Evolutionary conservation across 2,888 invertebrate genomes (phyloP).

Genomic region (Orchesella flavescens): DNA sequence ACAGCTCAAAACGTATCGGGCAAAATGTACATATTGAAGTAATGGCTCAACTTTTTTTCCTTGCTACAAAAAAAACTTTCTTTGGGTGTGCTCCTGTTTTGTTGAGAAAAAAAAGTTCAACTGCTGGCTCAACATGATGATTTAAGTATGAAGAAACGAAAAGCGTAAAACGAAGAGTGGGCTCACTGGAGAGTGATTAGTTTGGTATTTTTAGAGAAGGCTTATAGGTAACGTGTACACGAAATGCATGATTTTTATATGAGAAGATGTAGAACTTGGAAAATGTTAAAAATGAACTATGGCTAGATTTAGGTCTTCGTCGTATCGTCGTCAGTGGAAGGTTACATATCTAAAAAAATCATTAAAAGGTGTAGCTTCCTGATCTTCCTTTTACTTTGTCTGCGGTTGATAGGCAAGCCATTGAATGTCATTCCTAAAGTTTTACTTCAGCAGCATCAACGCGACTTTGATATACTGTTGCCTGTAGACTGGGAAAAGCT

Average conservation of each 20-base stretch:
- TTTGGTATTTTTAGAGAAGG: slow-evolving; percentile 45
- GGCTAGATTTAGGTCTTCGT: no score
- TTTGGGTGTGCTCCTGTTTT: slow-evolving; percentile 48
- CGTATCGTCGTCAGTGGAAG: neutral
- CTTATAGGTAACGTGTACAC: neutral
- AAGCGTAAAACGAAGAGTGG: slow-evolving; percentile 2
- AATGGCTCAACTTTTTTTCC: slow-evolving; percentile 55
- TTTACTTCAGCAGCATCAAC: no score
- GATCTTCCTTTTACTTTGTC: no score
- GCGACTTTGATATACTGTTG: no score
- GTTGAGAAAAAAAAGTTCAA: slow-evolving; percentile 43
- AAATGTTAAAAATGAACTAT: neutral
- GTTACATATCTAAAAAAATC: no score
- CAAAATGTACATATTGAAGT: slow-evolving; percentile 25
- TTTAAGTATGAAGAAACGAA: slow-evolving; percentile 4
- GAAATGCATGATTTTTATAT: slow-evolving; percentile 26
- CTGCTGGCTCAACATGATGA: neutral
- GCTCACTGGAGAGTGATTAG: slow-evolving; percentile 57
- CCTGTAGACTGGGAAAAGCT: no score
- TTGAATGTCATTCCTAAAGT: no score
- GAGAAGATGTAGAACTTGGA: neutral
- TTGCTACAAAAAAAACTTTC: slow-evolving; percentile 26
- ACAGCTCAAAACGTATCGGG: slow-evolving; percentile 22
- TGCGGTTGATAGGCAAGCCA: no score
- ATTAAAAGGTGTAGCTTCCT: no score